Percentiles rank a stretch among this genome's conserved stretches.
These are phyloP conservation scores for Garra rufa DNA, from an alignment of 2,113 vertebrate genomes.

Conservation along the genomic window DNA sequence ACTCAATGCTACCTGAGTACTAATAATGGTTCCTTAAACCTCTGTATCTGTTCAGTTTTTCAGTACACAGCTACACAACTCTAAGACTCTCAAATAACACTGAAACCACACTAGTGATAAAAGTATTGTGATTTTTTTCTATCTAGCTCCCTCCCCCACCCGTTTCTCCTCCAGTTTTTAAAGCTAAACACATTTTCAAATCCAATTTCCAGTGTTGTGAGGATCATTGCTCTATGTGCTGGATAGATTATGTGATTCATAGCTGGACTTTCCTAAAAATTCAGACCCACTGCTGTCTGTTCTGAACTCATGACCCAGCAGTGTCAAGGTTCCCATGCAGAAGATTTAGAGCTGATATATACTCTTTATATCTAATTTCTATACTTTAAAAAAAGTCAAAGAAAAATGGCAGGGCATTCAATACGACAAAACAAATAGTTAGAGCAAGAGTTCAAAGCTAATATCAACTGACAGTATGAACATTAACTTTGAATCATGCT, in stretches of 20 bases:
- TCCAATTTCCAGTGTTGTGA: not conserved
- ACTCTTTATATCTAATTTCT: not conserved
- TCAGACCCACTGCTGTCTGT: not conserved
- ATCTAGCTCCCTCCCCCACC: conserved; percentile 37
- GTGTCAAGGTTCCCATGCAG: not conserved
- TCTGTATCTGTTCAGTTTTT: not conserved
- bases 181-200: conserved; percentile 22
- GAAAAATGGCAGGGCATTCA: not conserved
- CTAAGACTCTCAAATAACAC: conserved; percentile 15
- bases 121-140: not conserved
- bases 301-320: not conserved
- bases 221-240: not conserved
- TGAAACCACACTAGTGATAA: not conserved
- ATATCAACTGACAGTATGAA: not conserved
- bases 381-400: not conserved
- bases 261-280: not conserved
- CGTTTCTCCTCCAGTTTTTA: not conserved
- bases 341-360: not conserved
- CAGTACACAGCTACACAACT: not conserved
- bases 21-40: not conserved
- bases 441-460: not conserved
- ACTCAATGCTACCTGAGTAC: not conserved
- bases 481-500: not conserved
- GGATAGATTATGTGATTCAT: not conserved
- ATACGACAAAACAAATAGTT: not conserved